phyloP scores from a whole-genome alignment of 2,113 vertebrate genomes.

The Percopsis transmontana region DNA sequence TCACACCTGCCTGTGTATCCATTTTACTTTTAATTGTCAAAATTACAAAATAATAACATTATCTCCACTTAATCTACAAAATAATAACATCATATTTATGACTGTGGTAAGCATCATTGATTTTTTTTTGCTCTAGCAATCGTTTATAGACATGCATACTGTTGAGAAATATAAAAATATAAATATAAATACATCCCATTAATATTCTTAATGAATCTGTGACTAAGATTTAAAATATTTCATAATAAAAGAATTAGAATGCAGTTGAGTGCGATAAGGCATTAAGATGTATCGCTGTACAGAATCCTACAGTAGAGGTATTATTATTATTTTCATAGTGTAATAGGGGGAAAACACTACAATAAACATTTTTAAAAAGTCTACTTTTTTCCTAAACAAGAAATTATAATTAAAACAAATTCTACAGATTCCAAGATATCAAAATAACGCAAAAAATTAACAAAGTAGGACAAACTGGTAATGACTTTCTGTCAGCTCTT shows the following conservation, averaged over 20 bases:
- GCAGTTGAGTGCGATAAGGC: constrained; percentile 82
- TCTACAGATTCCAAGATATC: constrained; percentile 61
- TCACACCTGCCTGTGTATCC: constrained; percentile 56
- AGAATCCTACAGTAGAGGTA: constrained; percentile 80
- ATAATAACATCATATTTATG: constrained; percentile 74
- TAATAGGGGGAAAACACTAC: constrained; percentile 63
- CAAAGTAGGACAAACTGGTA: constrained; percentile 37
- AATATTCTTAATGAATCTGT: constrained; percentile 80
- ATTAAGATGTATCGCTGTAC: constrained; percentile 82
- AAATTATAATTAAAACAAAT: constrained; percentile 35
- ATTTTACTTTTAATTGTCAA: constrained; percentile 81
- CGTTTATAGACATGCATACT: constrained; percentile 82
- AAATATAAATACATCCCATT: constrained; percentile 85
- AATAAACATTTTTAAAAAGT: constrained; percentile 57
- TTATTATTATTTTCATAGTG: constrained; percentile 67
- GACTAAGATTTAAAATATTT: constrained; percentile 81
- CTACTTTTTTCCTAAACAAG: constrained; percentile 61
- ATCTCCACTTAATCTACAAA: constrained; percentile 81
- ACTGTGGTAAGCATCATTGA: constrained; percentile 76
- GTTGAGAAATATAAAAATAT: constrained; percentile 87
- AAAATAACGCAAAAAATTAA: constrained; percentile 71
- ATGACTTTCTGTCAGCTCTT: constrained; percentile 60
- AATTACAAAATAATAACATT: constrained; percentile 84
- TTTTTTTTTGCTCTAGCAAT: constrained; percentile 73
- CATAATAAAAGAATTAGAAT: constrained; percentile 79